Evolutionary conservation across 2,888 invertebrate genomes (phyloP), one percentile per base, ranked within the genome.

Genomic region (Erebia palarica): DNA sequence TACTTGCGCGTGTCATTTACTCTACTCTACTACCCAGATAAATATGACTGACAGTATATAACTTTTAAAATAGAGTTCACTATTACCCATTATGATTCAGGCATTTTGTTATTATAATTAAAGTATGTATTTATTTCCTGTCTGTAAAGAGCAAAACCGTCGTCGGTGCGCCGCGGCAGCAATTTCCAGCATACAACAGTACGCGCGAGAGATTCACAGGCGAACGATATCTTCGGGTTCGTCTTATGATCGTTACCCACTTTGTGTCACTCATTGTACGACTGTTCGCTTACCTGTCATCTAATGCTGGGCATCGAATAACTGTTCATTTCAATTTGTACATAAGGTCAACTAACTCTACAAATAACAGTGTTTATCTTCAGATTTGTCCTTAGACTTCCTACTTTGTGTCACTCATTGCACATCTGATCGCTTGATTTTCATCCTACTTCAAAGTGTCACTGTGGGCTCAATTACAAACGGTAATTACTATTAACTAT

Each of bases 141-240:
- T 66, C 14, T 57, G 92, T 88, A 94, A 94, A 84, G 90, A 90
- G 86, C 65, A 57, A 44, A 78, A 89, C 89, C 75, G 81, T 81
- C 94, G 95, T 74, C 94, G 94, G 81, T 95, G 95, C 90, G 95
- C 95, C 80, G 94, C 94, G 79, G 93, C 94, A 70, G 95, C 95
- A 79, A 92, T 94, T 82, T 86, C 89, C 55, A 90, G 95, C 95
- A 95, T 95, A 88, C 95, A 95, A 90, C 92, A 92, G 84, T 95
- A 95, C 93, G 93, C 94, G 87, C 94, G 94, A 85, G 94, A 94
- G 83, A 94, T 95, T 75, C 79, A 85, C 85, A 59, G 71, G 72
- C 73, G 78, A 11, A 69, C 55, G 59, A 68, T 70, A 73, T 71
- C 71, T 21, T 71, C 71, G 60, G 71, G 71, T 71, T 36, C 36